Base-by-base conservation (phyloP, 2,113 vertebrate species). In the Gnathonemus echidnorhynchus region DNA sequence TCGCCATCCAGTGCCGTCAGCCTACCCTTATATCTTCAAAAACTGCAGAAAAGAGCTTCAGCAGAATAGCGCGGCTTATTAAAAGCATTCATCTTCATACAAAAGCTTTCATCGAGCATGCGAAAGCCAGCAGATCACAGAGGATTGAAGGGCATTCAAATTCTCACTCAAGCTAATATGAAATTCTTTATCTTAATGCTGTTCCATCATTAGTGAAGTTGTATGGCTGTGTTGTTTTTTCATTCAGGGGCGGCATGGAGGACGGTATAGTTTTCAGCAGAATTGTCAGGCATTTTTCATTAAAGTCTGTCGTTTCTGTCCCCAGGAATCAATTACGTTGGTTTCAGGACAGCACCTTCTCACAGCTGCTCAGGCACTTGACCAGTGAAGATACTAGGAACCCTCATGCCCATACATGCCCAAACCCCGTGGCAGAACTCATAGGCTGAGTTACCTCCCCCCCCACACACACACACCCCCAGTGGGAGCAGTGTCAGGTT, bases 71-170 rank as follows among this genome's bases (percentile, higher is more conserved):
- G 27, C 11, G 49, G 84, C n/a, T 27, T 27, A 50, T 48, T 48
- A 50, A 86, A 86, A 19, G 84, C 84, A 86, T 27, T 48, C 74
- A 80, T 80, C 74, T 80, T 80, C 74, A 19, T 80, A 42, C 74
- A 80, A 42, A 80, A 80, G 74, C 35, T 39, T 39, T 80, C 31
- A 42, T 80, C 35, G 17, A 80, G 35, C 7, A 42, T 80, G 31
- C 15, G 6, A 80, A 42, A 80, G 74, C 35, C 74, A 19, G 35
- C 74, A 80, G 74, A 80, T 80, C 74, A 42, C 74, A 80, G 74
- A 35, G 74, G 74, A 80, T 80, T 39, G 74, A 80, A 35, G 35
- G 5, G 74, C 74, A 80, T 42, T 80, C 31, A 80, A 80, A 80
- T 80, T 42, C 35, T 80, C 35, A 15, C 74, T 80, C 74, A 80